Evolutionary conservation across 2,888 invertebrate species (phyloP).

Genomic region (Caenorhabditis afra): DNA sequence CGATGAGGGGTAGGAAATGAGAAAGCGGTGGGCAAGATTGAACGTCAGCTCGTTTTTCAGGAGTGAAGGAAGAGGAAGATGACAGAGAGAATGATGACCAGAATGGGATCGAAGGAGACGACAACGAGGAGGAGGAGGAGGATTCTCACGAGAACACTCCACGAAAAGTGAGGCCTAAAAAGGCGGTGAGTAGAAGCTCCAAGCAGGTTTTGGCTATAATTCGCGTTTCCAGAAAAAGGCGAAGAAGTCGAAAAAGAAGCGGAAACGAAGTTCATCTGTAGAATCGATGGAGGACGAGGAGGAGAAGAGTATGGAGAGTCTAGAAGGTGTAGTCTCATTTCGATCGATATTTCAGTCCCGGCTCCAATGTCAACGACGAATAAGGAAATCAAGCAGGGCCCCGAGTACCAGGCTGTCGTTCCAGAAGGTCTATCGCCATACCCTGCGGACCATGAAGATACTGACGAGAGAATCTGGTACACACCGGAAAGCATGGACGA

Average conservation of each 20-base stretch:
- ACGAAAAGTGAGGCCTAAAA: background rate
- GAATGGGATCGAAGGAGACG: background rate
- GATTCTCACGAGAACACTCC: background rate
- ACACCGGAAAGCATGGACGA: background rate
- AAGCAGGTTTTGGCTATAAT: background rate
- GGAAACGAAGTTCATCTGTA: conserved; percentile 35
- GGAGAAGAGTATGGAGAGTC: background rate
- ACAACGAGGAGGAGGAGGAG: background rate
- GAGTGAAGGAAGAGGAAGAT: background rate
- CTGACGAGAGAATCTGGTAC: conserved; percentile 14
- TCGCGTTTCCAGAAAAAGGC: background rate
- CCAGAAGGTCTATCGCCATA: background rate
- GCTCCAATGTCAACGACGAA: conserved; percentile 23
- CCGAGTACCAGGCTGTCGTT: conserved; percentile 27
- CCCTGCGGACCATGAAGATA: background rate
- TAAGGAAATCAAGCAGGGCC: conserved; percentile 31
- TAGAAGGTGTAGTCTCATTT: background rate
- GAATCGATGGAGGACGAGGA: conserved; percentile 14
- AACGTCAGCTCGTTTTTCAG: background rate
- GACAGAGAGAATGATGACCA: conserved; percentile 1
- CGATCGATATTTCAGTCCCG: conserved; percentile 10
- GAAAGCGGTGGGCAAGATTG: background rate
- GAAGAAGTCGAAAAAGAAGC: conserved; percentile 3
- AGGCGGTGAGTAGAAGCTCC: background rate
- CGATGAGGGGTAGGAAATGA: background rate